Conservation (phyloP, 2,797 vertebrate species). For the Malacoctenus gilli region DNA sequence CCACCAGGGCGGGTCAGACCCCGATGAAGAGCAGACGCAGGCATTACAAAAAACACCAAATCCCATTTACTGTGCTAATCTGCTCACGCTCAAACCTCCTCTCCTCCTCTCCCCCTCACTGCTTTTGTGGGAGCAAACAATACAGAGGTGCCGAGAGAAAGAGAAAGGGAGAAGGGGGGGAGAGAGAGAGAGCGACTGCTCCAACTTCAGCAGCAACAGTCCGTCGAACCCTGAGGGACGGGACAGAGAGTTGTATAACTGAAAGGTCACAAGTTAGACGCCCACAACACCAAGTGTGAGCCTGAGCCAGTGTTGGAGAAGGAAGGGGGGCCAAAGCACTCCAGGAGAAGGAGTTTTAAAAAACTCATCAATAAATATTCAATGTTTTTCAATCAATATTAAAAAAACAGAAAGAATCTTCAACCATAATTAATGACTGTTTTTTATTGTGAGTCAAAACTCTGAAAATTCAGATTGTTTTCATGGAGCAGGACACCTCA, state of each 20-base stretch:
- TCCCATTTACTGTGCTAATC: constrained; percentile 28
- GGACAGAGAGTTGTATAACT: constrained; percentile 24
- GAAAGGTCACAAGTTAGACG: constrained; percentile 38
- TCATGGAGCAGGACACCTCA: too few relatives aligned
- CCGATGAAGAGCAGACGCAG: constrained; percentile 40
- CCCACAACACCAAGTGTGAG: constrained; percentile 13
- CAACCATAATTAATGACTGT: too few relatives aligned
- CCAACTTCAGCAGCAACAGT: constrained; percentile 6
- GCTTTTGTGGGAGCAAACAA: constrained; percentile 35
- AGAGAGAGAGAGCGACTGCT: constrained; percentile 4
- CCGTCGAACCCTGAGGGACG: constrained; percentile 9
- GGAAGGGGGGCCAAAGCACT: neutral
- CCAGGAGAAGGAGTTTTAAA: too few relatives aligned
- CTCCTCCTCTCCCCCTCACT: constrained; percentile 22
- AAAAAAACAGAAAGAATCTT: too few relatives aligned
- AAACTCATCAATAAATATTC: too few relatives aligned
- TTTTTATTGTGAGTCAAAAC: too few relatives aligned
- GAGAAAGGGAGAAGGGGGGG: neutral
- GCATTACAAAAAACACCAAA: constrained; percentile 34
- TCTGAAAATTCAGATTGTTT: too few relatives aligned
- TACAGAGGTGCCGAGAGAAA: constrained; percentile 35
- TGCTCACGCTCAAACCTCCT: constrained; percentile 32
- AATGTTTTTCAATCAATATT: too few relatives aligned
- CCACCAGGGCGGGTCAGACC: constrained; percentile 16
- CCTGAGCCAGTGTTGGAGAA: neutral